phyloP scores from a whole-genome alignment of 2,888 invertebrate species.

The Deroplatys truncata region DNA sequence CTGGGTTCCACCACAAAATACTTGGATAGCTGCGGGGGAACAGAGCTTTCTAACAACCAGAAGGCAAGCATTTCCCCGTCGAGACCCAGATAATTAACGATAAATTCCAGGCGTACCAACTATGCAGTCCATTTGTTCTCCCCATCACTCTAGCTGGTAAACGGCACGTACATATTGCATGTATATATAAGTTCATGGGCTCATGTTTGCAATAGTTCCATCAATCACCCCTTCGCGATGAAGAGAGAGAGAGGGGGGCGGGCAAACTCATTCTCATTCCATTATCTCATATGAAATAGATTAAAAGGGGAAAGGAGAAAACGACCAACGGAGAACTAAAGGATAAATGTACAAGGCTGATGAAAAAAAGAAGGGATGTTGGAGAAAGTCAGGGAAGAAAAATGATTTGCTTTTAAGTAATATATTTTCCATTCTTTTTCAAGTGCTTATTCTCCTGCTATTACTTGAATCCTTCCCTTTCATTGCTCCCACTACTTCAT shows the following conservation, averaged over 20 bases:
- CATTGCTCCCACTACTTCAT: neutral
- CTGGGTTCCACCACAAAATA: neutral
- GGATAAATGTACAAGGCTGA: neutral
- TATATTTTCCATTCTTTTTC: neutral
- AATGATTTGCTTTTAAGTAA: slow-evolving; percentile 8
- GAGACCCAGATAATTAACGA: neutral
- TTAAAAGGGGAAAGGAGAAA: neutral
- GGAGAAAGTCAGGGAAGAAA: neutral
- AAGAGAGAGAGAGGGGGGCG: neutral
- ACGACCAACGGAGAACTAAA: neutral
- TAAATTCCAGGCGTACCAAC: neutral
- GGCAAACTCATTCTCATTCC: neutral
- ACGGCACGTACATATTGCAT: neutral
- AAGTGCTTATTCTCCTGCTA: neutral
- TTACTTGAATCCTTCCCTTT: neutral
- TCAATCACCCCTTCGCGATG: neutral
- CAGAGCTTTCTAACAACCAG: neutral
- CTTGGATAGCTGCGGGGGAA: neutral
- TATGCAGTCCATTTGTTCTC: neutral
- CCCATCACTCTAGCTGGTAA: neutral
- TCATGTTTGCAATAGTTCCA: neutral
- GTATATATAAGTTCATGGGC: neutral
- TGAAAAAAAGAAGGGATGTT: neutral
- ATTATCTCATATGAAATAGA: slow-evolving; percentile 11
- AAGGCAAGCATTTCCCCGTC: neutral